Percentiles rank a stretch among this genome's conserved stretches.
Evolutionary conservation across 2,888 invertebrate species (phyloP).

Genomic region (Lymantria monacha): DNA sequence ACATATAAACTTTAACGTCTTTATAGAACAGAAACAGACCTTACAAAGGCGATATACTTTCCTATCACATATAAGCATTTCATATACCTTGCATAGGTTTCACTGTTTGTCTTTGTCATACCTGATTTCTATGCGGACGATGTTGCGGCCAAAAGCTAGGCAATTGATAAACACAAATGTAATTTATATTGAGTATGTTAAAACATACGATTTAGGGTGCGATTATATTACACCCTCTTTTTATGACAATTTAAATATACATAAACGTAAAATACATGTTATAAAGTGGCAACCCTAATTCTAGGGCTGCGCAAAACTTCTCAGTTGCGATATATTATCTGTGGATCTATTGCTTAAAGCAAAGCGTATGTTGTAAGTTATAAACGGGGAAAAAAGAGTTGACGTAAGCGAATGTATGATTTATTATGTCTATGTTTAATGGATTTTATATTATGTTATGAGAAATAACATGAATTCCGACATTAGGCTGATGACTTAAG

Average conservation of each 20-base stretch:
- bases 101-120: no score
- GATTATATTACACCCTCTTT: no score
- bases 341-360: constrained; percentile 49
- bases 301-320: constrained; percentile 54
- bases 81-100: no score
- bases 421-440: neutral
- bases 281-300: neutral
- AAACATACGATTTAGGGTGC: no score
- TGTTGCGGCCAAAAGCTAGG: no score
- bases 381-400: constrained; percentile 1
- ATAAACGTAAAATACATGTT: neutral
- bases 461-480: constrained; percentile 16
- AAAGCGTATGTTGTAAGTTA: constrained; percentile 11
- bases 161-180: no score
- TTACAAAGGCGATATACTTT: no score
- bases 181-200: no score
- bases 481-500: neutral
- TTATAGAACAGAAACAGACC: no score
- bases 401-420: neutral
- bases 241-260: neutral
- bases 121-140: no score
- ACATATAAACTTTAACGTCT: no score
- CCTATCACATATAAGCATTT: no score
- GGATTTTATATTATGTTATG: neutral
- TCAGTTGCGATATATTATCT: constrained; percentile 58